phyloP scores from a whole-genome alignment of 2,797 vertebrate genomes.

The Ptychadena robeensis region DNA sequence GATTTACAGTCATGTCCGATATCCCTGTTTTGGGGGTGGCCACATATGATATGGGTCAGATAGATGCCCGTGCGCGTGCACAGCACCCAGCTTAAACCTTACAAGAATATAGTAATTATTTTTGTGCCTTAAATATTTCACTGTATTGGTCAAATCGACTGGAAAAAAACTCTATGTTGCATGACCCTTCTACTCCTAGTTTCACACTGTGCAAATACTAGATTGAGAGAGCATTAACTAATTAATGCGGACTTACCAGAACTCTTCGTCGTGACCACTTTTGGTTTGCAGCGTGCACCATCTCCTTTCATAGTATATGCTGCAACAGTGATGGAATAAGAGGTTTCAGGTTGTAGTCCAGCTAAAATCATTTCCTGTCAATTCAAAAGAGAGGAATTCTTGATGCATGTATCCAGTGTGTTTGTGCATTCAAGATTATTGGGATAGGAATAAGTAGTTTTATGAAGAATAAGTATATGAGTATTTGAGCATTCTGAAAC shows the following conservation, averaged over 20 bases:
- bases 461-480: too few species aligned
- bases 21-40: too few species aligned
- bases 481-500: too few species aligned
- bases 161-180: too few species aligned
- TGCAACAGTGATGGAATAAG: slow-evolving; percentile 95
- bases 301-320: slow-evolving; percentile 99
- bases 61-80: too few species aligned
- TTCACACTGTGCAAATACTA: neutral
- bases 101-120: too few species aligned
- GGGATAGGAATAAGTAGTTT: neutral
- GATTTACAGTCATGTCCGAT: too few species aligned
- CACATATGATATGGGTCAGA: too few species aligned
- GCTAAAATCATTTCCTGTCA: slow-evolving; percentile 93
- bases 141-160: too few species aligned
- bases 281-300: slow-evolving; percentile 95
- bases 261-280: slow-evolving; percentile 91
- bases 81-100: too few species aligned
- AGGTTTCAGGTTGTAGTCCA: slow-evolving; percentile 92
- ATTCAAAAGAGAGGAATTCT: slow-evolving; percentile 9
- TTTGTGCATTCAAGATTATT: neutral
- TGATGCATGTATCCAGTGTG: neutral
- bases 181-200: too few species aligned
- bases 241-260: slow-evolving; percentile 80
- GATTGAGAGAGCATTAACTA: neutral
- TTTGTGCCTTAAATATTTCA: too few species aligned